These are phyloP conservation scores for Laticauda laticaudata DNA, from an alignment of 2,113 vertebrate genomes.

Conservation along the genomic window DNA sequence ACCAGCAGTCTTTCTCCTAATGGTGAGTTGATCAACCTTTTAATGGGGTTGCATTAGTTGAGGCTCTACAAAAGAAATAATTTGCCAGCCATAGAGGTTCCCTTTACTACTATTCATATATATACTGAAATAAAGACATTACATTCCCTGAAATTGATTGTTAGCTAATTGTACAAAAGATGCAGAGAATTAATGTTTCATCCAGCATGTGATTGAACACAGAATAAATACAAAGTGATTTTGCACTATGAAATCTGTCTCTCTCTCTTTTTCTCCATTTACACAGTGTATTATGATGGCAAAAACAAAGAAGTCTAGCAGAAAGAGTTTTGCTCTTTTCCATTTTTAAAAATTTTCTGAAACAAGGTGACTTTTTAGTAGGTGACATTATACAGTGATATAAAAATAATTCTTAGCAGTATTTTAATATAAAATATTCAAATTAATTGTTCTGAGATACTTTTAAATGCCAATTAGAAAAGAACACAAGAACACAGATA, in stretches of 20 bases:
- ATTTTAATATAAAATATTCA: neutral
- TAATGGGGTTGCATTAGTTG: neutral
- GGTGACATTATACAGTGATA: neutral
- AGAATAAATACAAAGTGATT: neutral
- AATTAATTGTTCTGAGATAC: neutral
- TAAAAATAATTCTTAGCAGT: neutral
- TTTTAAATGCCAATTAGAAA: neutral
- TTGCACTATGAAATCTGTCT: neutral
- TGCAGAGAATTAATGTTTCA: neutral
- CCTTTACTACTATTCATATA: neutral
- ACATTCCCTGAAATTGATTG: neutral
- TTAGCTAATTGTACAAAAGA: neutral
- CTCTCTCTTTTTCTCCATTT: neutral
- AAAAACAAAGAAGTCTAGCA: too few relatives aligned
- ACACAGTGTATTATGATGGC: neutral
- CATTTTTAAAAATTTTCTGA: neutral
- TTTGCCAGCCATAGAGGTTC: neutral
- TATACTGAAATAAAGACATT: neutral
- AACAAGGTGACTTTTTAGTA: neutral
- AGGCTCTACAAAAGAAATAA: neutral
- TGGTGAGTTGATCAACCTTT: neutral
- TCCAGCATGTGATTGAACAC: neutral
- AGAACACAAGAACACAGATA: neutral
- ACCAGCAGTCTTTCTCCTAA: neutral
- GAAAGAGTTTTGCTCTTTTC: neutral